Conservation (phyloP, 2,888 invertebrate genomes). For the Gibbula magus region DNA sequence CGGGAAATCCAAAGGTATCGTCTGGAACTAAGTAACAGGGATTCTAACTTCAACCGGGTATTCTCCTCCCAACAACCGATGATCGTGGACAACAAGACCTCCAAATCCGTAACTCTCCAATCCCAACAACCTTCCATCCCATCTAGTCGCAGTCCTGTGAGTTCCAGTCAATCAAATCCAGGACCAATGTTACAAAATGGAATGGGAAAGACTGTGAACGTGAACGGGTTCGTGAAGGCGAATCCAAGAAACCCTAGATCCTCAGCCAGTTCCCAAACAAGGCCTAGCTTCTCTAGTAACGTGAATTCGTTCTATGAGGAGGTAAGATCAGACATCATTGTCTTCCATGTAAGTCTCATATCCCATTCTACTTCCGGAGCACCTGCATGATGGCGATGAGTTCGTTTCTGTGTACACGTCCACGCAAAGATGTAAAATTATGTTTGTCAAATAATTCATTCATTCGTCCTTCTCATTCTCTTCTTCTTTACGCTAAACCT, state of each 20-base stretch:
- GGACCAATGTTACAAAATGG: not conserved
- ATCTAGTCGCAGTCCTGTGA: not conserved
- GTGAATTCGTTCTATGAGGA: not conserved
- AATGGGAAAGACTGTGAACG: not conserved
- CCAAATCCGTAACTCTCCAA: not conserved
- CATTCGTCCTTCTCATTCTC: too few species aligned
- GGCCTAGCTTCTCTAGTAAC: not conserved
- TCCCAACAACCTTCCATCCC: not conserved
- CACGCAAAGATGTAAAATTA: too few species aligned
- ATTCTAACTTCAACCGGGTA: constrained; percentile 72
- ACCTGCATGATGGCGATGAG: not conserved
- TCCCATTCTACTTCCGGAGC: too few species aligned
- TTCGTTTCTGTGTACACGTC: not conserved
- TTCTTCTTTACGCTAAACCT: too few species aligned
- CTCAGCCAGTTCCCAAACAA: not conserved
- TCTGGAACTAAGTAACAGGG: constrained; percentile 71
- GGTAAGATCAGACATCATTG: not conserved
- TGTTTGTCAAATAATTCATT: too few species aligned
- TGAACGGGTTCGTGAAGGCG: not conserved
- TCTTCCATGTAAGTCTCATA: not conserved
- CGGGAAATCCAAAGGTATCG: constrained; percentile 69
- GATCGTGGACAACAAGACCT: constrained; percentile 55
- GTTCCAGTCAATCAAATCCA: not conserved
- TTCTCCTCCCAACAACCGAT: constrained; percentile 69
- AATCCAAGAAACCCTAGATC: not conserved